phyloP scores from a whole-genome alignment of 2,113 vertebrate species.

The Centropus bengalensis region DNA sequence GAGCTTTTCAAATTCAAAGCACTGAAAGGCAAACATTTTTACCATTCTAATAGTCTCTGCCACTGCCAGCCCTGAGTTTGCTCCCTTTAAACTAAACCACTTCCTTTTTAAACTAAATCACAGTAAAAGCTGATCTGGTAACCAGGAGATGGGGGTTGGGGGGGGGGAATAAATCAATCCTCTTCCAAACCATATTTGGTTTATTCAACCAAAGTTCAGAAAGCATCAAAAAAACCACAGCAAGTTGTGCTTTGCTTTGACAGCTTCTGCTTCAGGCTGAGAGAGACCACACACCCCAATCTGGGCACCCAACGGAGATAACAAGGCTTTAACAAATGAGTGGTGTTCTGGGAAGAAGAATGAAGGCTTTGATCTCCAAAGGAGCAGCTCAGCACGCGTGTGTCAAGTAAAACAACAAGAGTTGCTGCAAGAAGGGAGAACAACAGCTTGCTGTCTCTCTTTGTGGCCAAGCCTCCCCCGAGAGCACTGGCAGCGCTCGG shows the following conservation, averaged over 20 bases:
- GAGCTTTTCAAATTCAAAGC: neutral
- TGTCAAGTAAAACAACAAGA: neutral
- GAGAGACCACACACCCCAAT: neutral
- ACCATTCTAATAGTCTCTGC: neutral
- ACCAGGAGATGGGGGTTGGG: neutral
- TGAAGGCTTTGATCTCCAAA: neutral
- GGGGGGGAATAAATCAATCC: neutral
- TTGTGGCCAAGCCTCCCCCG: neutral
- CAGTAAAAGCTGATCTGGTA: neutral
- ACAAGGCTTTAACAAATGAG: neutral
- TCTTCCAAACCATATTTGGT: neutral
- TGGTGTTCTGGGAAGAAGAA: neutral
- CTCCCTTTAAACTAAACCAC: neutral
- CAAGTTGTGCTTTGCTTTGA: neutral
- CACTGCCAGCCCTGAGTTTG: neutral
- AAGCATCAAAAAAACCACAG: neutral
- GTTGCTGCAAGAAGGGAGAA: neutral
- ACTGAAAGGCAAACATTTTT: neutral
- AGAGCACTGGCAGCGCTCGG: neutral
- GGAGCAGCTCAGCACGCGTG: neutral
- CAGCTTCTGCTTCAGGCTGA: neutral
- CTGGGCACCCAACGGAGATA: neutral
- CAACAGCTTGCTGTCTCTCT: neutral
- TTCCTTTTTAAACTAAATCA: neutral
- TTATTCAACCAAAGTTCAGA: neutral